These are phyloP conservation scores for Xiphophorus couchianus DNA, from an alignment of 2,113 vertebrate species.

Conservation along the genomic window DNA sequence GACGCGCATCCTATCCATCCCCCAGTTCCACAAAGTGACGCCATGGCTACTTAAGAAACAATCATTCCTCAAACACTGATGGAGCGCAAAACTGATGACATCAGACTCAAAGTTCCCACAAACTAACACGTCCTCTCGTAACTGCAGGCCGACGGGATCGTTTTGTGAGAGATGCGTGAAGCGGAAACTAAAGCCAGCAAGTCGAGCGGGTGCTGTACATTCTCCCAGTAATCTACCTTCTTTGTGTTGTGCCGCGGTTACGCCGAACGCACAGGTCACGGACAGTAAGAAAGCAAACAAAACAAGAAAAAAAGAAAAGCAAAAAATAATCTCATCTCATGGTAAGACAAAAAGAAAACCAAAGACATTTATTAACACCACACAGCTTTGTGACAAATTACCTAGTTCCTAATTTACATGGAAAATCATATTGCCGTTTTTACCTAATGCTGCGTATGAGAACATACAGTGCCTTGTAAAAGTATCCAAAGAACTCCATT, in stretches of 20 bases:
- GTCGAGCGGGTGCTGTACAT: constrained; percentile 23
- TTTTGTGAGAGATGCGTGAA: constrained; percentile 18
- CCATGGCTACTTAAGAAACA: constrained; percentile 44
- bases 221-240: constrained; percentile 59
- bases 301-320: not conserved
- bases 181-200: constrained; percentile 19
- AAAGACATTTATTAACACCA: constrained; percentile 26
- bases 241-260: constrained; percentile 36
- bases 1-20: constrained; percentile 17
- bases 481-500: not conserved
- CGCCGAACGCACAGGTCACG: constrained; percentile 40
- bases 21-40: constrained; percentile 26
- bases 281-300: constrained; percentile 2
- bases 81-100: constrained; percentile 10
- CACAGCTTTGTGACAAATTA: constrained; percentile 50
- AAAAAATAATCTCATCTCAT: constrained; percentile 23
- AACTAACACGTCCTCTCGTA: constrained; percentile 1
- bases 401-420: constrained; percentile 36
- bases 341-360: constrained; percentile 31
- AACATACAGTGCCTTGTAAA: constrained; percentile 2
- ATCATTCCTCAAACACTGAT: constrained; percentile 46
- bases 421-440: constrained; percentile 54
- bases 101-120: constrained; percentile 6
- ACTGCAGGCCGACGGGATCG: constrained; percentile 1
- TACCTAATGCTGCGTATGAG: constrained; percentile 51